Base-by-base conservation (phyloP, 1,140 invertebrate genomes). In the Trypoxylus dichotomus region DNA sequence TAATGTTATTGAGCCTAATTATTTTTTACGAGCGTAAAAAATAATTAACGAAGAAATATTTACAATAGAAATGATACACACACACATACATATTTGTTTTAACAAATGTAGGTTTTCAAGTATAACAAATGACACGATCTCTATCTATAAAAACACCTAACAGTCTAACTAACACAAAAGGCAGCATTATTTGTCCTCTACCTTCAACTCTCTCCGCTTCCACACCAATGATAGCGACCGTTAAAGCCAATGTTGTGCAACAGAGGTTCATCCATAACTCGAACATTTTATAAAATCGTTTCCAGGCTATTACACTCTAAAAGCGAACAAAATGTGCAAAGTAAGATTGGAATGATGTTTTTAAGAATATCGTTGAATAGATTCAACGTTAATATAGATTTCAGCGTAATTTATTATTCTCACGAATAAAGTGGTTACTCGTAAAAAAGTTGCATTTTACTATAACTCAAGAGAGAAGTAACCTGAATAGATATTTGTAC, bases 241-340 rank as follows among this genome's bases (percentile, higher is more conserved):
- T 71, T 32, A 85, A 71, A 43, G 84, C 79, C n/a, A 85, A 76
- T 2, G 76, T 74, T 10, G 80, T 82, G 74, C 82, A 83, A 25
- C 77, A 79, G 27, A 84, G 54, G 75, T 83, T 84, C 80, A 85
- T 77, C 83, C 84, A 86, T 21, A 84, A 82, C 80, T 86, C 85
- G 71, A 82, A 83, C 37, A 85, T 79, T 43, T 76, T 77, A 41
- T 84, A 79, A 76, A 85, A 81, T 58, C 83, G 80, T 47, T 82
- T 77, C 15, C 80, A 77, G 15, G 80, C 47, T 60, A 84, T 25
- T 24, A 80, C n/a, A 74, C 81, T 76, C 81, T 83, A 77, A 58
- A 78, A 74, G 8, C 32, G 37, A n/a, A 80, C 19, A 68, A 79
- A 47, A 47, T 47, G 2, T 2, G 7, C 7, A 3, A 32, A 32